Evolutionary conservation across 2,888 invertebrate species (phyloP).

Genomic region (Tetranychus truncatus): DNA sequence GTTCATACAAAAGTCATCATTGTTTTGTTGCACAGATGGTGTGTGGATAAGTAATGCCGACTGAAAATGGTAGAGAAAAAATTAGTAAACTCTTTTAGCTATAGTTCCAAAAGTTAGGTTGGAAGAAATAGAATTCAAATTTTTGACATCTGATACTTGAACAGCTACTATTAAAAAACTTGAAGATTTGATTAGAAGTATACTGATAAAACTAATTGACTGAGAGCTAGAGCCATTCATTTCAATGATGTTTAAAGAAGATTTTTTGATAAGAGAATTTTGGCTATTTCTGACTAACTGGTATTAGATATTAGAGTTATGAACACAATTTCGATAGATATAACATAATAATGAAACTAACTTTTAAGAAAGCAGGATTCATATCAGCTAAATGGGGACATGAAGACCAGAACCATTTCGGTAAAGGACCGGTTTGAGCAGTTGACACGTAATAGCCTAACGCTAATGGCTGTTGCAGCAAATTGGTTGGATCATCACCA

Average conservation of each 20-base stretch:
- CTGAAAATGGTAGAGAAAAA: constrained; percentile 30
- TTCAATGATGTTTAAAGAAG: too few relatives aligned
- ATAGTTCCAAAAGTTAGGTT: too few relatives aligned
- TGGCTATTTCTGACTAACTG: too few relatives aligned
- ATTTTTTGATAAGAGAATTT: too few relatives aligned
- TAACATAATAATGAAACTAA: constrained; percentile 25
- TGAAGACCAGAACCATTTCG: constrained; percentile 63
- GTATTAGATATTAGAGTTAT: too few relatives aligned
- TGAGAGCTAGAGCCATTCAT: too few relatives aligned
- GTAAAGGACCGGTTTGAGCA: constrained; percentile 77
- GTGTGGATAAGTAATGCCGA: constrained; percentile 80
- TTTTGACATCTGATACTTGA: too few relatives aligned
- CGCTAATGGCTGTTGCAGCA: constrained; percentile 92
- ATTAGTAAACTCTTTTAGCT: neutral
- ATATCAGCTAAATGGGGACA: constrained; percentile 79
- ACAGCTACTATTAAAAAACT: too few relatives aligned
- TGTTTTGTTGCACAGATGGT: constrained; percentile 63
- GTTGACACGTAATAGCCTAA: constrained; percentile 94
- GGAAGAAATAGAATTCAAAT: too few relatives aligned
- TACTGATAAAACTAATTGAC: too few relatives aligned
- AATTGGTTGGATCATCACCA: constrained; percentile 56
- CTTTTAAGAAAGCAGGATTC: constrained; percentile 77
- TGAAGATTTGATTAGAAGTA: too few relatives aligned
- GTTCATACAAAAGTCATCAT: constrained; percentile 62
- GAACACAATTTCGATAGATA: too few relatives aligned